Conservation (phyloP, 2,113 vertebrate species). For the Diphyllodes magnificus region DNA sequence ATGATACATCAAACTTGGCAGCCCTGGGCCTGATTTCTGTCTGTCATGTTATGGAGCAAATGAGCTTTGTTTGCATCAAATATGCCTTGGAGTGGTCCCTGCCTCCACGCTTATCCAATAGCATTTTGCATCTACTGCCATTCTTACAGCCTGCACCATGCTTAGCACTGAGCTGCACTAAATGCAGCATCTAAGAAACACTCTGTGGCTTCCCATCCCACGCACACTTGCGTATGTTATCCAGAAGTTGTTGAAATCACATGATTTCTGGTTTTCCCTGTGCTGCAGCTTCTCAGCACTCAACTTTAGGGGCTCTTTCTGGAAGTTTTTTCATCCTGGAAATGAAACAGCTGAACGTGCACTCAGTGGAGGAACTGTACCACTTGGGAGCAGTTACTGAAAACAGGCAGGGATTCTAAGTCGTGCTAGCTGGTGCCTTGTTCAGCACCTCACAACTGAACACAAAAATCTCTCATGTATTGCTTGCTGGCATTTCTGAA, state of each 20-base stretch:
- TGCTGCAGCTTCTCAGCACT: not conserved
- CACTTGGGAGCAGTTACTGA: not conserved
- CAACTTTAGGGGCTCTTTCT: not conserved
- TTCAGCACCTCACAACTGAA: not conserved
- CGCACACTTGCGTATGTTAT: fast-evolving
- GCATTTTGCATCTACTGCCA: not conserved
- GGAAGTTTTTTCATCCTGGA: not conserved
- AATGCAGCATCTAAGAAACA: not conserved
- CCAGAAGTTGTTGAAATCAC: not conserved
- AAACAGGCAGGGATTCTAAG: not conserved
- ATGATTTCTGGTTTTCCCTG: not conserved
- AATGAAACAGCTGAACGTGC: not conserved
- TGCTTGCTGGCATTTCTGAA: not conserved
- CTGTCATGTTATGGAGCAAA: not conserved
- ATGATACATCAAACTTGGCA: not conserved
- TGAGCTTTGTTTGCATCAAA: fast-evolving
- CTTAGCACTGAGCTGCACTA: not conserved
- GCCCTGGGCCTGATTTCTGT: not conserved
- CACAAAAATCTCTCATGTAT: not conserved
- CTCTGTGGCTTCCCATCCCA: not conserved
- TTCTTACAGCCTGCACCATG: not conserved
- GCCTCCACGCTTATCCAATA: not conserved
- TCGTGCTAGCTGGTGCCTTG: not conserved
- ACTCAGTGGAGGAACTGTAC: not conserved
- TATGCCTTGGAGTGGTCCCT: not conserved